Base-by-base conservation (phyloP, 37 sponge, comb jelly and placozoan genomes). In the Theonella swinhoei region DNA sequence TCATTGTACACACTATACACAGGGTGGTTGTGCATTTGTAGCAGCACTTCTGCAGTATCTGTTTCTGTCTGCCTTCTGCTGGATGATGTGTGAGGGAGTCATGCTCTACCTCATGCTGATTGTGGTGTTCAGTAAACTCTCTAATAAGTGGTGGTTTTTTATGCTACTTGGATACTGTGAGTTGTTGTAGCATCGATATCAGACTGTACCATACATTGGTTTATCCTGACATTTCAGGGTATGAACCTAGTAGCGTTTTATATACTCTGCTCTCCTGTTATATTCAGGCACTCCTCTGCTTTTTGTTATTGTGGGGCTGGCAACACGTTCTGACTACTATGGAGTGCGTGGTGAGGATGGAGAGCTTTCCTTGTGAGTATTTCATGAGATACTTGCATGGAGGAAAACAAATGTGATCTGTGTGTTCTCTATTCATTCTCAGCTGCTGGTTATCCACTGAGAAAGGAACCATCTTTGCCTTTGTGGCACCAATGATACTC, bases 391-490 rank as follows among this genome's bases (percentile, higher is more conserved):
- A n/a, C n/a, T 11, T 25, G 9, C 30, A 20, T n/a, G n/a, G n/a
- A n/a, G n/a, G n/a, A n/a, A n/a, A n/a, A n/a, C n/a, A n/a, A n/a
- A n/a, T n/a, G n/a, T n/a, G n/a, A n/a, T n/a, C n/a, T n/a, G n/a
- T n/a, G n/a, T n/a, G n/a, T n/a, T n/a, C n/a, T n/a, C n/a, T n/a
- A n/a, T n/a, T 4, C 39, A 40, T 28, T 20, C 77, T 43, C 71
- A 90, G 91, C 59, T 90, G 91, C 40, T 90, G 91, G 91, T 58
- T 90, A 33, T 80, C 91, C 24, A 70, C 72, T 0, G n/a, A 59
- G 17, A 75, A 74, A 37, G 83, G 88, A 61, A 35, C 75, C 0
- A 91, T 87, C 41, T 91, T 82, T 82, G 91, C 79, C 0, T 91
- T 91, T 67, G 84, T 82, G 14, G 88, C 65, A 41, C 91, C 91